phyloP scores from a whole-genome alignment of 2,797 vertebrate genomes.

The Heteromormyrus szaboi region DNA sequence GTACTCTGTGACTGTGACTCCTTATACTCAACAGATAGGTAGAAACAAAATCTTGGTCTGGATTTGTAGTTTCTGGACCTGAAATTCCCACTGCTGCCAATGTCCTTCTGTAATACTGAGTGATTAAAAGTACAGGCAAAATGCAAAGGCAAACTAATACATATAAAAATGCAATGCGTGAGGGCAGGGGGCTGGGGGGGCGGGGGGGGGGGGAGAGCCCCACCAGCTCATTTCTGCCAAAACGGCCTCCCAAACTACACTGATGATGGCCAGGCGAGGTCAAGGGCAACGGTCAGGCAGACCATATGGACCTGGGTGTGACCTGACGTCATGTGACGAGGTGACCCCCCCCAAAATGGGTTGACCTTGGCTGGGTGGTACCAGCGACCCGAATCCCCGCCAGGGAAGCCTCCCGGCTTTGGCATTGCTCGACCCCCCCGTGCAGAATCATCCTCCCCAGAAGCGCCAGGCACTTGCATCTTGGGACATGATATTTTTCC shows the following conservation, averaged over 20 bases:
- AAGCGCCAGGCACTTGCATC: neutral
- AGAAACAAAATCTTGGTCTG: neutral
- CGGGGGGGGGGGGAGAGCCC: neutral
- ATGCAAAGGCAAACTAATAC: neutral
- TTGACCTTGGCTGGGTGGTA: neutral
- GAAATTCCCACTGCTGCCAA: neutral
- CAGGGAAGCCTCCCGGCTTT: neutral
- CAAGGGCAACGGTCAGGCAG: neutral
- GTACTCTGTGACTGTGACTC: neutral
- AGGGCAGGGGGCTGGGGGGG: too few relatives aligned
- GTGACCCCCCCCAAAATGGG: neutral
- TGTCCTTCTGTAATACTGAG: neutral
- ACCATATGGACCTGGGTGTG: neutral
- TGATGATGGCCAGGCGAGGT: neutral
- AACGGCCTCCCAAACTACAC: neutral
- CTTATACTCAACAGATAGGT: neutral
- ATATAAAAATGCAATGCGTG: neutral
- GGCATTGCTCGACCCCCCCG: neutral
- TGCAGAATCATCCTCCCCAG: neutral
- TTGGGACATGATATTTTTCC: neutral
- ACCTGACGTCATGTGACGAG: neutral
- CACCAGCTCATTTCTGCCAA: neutral
- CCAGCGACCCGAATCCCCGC: neutral
- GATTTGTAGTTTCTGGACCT: neutral
- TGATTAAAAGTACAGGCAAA: neutral